Evolutionary conservation across 35 echinoderm and acorn worm species (phyloP), one percentile per base, ranked within the genome.

Genomic region (Chiridota heheva): DNA sequence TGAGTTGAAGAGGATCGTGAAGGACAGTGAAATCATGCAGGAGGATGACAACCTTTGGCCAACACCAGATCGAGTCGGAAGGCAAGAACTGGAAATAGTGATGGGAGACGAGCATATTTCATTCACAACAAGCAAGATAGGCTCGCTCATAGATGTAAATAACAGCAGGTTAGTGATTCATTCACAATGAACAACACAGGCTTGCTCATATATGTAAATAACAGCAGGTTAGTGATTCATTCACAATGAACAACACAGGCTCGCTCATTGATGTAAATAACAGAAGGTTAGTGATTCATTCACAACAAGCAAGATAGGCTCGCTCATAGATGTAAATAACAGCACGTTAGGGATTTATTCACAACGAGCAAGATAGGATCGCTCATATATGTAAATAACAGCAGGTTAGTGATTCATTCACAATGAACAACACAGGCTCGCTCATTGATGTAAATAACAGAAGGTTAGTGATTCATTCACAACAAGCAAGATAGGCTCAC

Each of bases 21-120:
- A 98, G 58, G 95, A 98, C 55, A 92, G 89, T 60, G 95, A 98
- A 40, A 42, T 98, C 15, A 88, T 98, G 89, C 89, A 98, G 55
- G 95, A 98, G 42, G 89, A 98, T 41, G 95, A 98, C 56, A 84
- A 82, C 39, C 80, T 98, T 15, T 98, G 95, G 95, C 95, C 95
- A 15, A 84, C 82, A 16, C 95, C 95, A 44, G 95, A 98, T 86
- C 37, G 95, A 28, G 89, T 98, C 6, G 95, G 95, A 26, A 71
- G 95, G 3, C 95, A 98, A 39, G 95, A 98, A 75, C 70, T 98
- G 29, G 95, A 98, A 53, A 91, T 98, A 35, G 95, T 98, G 47
- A 98, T 98, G 95, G 95, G 95, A 10, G 86, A 92, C 64, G 95
- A 91, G 66, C 95, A 98, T 36, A 98, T 98, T 37, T 97, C 93